phyloP scores from a whole-genome alignment of 2,113 vertebrate genomes.

The Grus americana region DNA sequence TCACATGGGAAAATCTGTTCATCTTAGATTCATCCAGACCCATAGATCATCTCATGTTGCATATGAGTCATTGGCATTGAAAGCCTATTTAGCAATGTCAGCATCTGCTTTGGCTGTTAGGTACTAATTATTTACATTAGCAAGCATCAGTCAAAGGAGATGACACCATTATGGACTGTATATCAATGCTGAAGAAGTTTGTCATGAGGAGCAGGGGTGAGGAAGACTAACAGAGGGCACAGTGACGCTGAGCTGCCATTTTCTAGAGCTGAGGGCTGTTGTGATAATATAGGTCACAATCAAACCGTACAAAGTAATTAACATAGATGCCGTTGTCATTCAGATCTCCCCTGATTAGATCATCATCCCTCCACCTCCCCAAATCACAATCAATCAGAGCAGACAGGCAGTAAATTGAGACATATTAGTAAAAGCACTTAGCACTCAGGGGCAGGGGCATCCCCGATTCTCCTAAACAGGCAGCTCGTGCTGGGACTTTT shows the following conservation, averaged over 20 bases:
- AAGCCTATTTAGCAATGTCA: neutral
- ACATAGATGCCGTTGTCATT: neutral
- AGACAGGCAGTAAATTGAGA: neutral
- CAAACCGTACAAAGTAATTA: neutral
- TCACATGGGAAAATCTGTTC: neutral
- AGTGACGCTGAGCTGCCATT: neutral
- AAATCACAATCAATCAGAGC: neutral
- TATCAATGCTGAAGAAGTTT: neutral
- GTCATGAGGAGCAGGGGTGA: neutral
- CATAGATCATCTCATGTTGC: neutral
- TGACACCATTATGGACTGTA: neutral
- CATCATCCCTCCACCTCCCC: neutral
- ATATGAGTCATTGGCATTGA: neutral
- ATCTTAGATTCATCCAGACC: neutral
- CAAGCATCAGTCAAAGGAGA: neutral
- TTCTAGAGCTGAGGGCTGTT: neutral
- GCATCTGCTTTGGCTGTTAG: neutral
- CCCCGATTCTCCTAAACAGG: neutral
- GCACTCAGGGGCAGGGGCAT: neutral
- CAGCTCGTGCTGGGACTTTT: neutral
- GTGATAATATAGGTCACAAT: neutral
- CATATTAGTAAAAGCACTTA: neutral
- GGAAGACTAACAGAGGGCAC: neutral
- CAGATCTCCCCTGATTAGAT: neutral
- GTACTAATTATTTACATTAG: conserved; percentile 17